These are phyloP conservation scores for Montipora efflorescens DNA, from an alignment of 64 coral and sea anemone species.

Conservation along the genomic window DNA sequence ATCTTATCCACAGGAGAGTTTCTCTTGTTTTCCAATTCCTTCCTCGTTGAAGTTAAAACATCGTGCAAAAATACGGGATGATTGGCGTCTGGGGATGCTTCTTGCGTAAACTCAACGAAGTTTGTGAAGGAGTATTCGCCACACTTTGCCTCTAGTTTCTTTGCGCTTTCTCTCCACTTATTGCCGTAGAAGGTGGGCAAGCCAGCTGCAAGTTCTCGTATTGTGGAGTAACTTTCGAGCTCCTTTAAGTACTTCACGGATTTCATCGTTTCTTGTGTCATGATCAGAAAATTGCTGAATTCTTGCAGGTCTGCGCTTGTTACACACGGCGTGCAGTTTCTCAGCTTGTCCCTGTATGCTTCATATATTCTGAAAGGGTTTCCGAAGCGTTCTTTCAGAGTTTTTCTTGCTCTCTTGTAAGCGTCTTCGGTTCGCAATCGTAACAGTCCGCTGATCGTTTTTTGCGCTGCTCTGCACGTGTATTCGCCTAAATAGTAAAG, in stretches of 20 bases:
- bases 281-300: conserved; percentile 57
- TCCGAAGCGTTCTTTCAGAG: conserved; percentile 63
- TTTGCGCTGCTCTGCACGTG: conserved; percentile 46
- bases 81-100: conserved; percentile 61
- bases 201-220: conserved; percentile 37
- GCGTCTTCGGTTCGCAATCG: conserved; percentile 63
- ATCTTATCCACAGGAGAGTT: background rate
- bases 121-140: conserved; percentile 56
- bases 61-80: conserved; percentile 61
- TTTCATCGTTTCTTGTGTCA: conserved; percentile 74
- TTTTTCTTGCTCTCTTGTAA: conserved; percentile 63
- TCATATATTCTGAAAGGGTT: conserved; percentile 72
- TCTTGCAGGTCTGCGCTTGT: conserved; percentile 62
- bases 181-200: conserved; percentile 47
- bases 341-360: conserved; percentile 54
- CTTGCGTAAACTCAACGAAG: conserved; percentile 69
- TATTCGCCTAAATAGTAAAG: conserved; percentile 77
- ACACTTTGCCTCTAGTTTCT: conserved; percentile 43
- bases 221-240: conserved; percentile 25
- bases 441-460: conserved; percentile 70
- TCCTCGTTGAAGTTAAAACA: conserved; percentile 38
- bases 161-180: conserved; percentile 63
- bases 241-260: conserved; percentile 36
- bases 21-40: conserved; percentile 35
- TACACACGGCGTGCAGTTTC: conserved; percentile 53